Evolutionary conservation across 2,888 invertebrate genomes (phyloP).

Genomic region (Neocrepidodera transversa): DNA sequence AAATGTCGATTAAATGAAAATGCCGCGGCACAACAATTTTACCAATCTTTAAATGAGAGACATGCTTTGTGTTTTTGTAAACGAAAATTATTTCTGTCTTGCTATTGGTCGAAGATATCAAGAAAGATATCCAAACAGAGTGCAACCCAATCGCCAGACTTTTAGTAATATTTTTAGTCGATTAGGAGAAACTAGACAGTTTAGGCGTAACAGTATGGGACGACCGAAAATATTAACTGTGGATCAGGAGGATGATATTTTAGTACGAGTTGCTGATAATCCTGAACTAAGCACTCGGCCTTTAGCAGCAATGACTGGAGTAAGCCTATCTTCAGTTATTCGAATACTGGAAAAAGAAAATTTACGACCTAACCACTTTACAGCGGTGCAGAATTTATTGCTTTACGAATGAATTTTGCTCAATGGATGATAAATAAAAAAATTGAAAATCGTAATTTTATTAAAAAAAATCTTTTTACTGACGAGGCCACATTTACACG

Average conservation of each 20-base stretch:
- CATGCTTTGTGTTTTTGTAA: too few species aligned
- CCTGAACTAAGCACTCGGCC: too few species aligned
- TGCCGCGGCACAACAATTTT: too few species aligned
- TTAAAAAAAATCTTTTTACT: background rate
- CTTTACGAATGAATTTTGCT: too few species aligned
- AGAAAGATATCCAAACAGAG: background rate
- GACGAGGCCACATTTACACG: background rate
- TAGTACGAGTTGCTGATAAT: background rate
- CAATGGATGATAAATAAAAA: background rate
- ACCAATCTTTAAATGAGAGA: too few species aligned
- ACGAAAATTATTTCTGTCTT: background rate
- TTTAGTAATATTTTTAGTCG: too few species aligned
- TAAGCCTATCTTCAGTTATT: background rate
- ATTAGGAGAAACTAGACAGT: background rate
- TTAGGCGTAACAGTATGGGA: slow-evolving; percentile 1
- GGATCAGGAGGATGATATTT: slow-evolving; percentile 7
- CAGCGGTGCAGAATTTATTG: too few species aligned
- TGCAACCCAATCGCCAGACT: too few species aligned
- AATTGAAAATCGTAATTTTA: background rate
- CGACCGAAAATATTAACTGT: slow-evolving; percentile 4
- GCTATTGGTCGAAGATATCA: background rate
- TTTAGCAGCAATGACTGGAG: background rate
- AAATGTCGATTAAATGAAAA: too few species aligned
- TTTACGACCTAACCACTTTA: background rate
- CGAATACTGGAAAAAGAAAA: slow-evolving; percentile 3